Conservation (phyloP, 2,113 vertebrate genomes). For the Petaurus breviceps region DNA sequence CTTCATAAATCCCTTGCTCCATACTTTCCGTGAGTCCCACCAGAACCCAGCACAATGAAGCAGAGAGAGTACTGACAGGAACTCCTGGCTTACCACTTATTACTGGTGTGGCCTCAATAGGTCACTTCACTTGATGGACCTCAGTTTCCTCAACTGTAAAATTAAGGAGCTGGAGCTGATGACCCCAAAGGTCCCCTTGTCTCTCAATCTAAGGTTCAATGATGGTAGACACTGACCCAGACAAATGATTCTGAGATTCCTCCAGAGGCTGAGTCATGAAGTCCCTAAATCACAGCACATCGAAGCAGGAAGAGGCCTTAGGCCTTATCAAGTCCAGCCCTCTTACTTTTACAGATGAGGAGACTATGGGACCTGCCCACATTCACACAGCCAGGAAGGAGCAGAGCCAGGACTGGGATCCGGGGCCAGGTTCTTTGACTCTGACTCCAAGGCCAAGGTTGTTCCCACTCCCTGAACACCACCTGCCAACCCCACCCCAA, state of each 20-base stretch:
- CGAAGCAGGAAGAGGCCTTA: background rate
- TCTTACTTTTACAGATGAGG: background rate
- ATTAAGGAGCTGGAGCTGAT: background rate
- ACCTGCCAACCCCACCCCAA: background rate
- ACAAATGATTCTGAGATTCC: background rate
- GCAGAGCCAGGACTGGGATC: background rate
- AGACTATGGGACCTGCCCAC: background rate
- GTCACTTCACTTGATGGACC: background rate
- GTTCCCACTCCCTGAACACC: background rate
- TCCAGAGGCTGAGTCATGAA: background rate
- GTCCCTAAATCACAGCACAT: background rate
- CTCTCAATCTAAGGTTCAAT: background rate
- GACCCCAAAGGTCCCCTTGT: background rate
- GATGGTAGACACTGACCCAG: background rate
- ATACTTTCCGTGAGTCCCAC: background rate
- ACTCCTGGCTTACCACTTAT: background rate
- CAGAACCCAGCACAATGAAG: background rate
- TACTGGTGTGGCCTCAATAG: background rate
- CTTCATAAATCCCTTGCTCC: background rate
- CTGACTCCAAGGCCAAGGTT: too few relatives aligned
- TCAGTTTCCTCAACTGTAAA: background rate
- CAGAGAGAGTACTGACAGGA: background rate
- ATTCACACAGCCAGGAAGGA: background rate
- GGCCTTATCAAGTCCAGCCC: background rate
- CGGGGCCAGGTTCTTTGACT: background rate